phyloP scores from a whole-genome alignment of 2,113 vertebrate genomes.

The Corapipo altera region DNA sequence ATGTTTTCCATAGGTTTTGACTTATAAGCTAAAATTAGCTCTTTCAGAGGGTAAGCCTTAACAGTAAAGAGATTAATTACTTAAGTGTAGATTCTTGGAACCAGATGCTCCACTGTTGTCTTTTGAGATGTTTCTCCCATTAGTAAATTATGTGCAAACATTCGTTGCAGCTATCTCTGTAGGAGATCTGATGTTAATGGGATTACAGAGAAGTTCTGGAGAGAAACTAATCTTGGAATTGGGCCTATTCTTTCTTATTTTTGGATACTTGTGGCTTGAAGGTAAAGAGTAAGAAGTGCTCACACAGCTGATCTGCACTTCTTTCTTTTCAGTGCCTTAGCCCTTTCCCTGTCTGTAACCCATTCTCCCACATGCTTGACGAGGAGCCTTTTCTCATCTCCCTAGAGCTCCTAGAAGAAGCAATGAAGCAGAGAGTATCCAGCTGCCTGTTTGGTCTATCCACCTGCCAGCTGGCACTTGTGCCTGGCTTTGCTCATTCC shows the following conservation, averaged over 20 bases:
- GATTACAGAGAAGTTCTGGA: neutral
- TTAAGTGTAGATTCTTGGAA: neutral
- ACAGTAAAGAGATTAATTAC: neutral
- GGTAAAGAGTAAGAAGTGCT: neutral
- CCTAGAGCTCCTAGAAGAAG: neutral
- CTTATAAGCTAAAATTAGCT: neutral
- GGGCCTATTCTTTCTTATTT: neutral
- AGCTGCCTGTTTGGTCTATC: neutral
- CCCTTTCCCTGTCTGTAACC: neutral
- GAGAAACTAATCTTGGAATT: neutral
- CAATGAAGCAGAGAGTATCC: neutral
- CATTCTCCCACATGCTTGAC: neutral
- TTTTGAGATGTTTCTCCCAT: neutral
- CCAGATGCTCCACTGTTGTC: neutral
- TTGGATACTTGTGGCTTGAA: neutral
- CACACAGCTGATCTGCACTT: neutral
- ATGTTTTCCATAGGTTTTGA: neutral
- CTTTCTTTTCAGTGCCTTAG: neutral
- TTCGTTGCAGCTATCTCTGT: neutral
- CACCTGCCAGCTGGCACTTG: neutral
- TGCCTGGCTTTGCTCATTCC: neutral
- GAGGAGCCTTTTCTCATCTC: neutral
- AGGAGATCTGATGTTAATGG: neutral
- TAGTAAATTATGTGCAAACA: neutral
- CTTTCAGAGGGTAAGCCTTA: neutral